phyloP scores from a whole-genome alignment of 2,113 vertebrate genomes.

The Charadrius vociferus region DNA sequence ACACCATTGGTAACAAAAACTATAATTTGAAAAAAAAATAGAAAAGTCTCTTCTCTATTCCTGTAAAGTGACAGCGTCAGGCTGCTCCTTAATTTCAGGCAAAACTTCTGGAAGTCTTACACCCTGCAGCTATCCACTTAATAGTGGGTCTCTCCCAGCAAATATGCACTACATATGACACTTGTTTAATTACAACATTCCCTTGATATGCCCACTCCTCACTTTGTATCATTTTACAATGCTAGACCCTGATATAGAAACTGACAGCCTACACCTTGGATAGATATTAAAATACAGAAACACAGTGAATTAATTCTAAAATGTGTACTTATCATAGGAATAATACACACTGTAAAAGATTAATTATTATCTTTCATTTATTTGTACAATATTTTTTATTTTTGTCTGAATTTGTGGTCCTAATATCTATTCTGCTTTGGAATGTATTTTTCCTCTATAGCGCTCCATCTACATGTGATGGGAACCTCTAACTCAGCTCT shows the following conservation, averaged over 20 bases:
- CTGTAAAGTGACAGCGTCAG: not conserved
- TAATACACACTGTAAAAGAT: not conserved
- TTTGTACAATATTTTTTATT: not conserved
- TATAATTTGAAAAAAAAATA: not conserved
- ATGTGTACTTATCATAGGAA: not conserved
- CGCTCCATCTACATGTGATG: not conserved
- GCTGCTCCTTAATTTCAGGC: not conserved
- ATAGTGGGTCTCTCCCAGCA: not conserved
- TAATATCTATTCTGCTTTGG: not conserved
- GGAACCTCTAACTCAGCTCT: not conserved
- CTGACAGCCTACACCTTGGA: not conserved
- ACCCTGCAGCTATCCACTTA: not conserved
- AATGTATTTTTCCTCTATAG: not conserved
- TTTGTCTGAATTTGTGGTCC: not conserved
- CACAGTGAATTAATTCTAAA: not conserved
- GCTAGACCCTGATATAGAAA: not conserved
- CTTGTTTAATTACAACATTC: not conserved
- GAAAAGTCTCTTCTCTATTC: not conserved
- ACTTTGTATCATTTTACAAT: not conserved
- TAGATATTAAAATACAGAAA: not conserved
- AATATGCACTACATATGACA: not conserved
- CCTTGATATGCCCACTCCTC: not conserved
- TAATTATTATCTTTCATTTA: not conserved
- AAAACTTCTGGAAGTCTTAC: not conserved
- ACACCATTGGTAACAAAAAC: not conserved